Evolutionary conservation across 2,113 vertebrate species (phyloP).

Genomic region (Corydoras maculifer): DNA sequence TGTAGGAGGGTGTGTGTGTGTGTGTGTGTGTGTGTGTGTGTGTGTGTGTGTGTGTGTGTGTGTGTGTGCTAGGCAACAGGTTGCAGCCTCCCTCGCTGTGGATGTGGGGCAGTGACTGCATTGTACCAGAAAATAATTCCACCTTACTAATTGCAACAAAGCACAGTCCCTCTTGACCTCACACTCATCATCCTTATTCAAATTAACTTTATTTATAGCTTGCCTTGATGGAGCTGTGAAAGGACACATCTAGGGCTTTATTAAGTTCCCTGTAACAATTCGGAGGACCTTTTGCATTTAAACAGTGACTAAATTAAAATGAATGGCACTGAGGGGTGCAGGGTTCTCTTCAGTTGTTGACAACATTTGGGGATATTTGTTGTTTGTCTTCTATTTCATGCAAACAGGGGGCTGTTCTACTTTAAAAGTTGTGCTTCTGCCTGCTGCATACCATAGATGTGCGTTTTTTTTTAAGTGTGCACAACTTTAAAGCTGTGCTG

Average conservation of each 20-base stretch:
- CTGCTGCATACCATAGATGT: too few species aligned
- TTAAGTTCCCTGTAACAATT: conserved; percentile 15
- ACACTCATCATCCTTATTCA: conserved; percentile 12
- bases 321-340: too few species aligned
- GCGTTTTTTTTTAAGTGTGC: too few species aligned
- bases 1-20: conserved; percentile 13
- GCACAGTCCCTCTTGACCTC: conserved; percentile 16
- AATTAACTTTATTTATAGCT: conserved; percentile 6
- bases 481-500: too few species aligned
- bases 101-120: not conserved
- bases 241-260: not conserved
- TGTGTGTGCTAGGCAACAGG: conserved; percentile 64
- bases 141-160: conserved; percentile 24
- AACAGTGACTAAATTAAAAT: not conserved
- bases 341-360: too few species aligned
- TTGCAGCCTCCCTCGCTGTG: conserved; percentile 27
- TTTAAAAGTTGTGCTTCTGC: too few species aligned
- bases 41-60: conserved; percentile 24
- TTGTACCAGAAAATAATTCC: conserved; percentile 1
- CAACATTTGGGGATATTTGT: too few species aligned
- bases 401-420: too few species aligned
- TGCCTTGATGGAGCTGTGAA: not conserved
- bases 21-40: not conserved
- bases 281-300: conserved; percentile 14
- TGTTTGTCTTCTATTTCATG: too few species aligned